Evolutionary conservation across 2,888 invertebrate genomes (phyloP), one percentile per base, ranked within the genome.

Genomic region (Tetranychus piercei): DNA sequence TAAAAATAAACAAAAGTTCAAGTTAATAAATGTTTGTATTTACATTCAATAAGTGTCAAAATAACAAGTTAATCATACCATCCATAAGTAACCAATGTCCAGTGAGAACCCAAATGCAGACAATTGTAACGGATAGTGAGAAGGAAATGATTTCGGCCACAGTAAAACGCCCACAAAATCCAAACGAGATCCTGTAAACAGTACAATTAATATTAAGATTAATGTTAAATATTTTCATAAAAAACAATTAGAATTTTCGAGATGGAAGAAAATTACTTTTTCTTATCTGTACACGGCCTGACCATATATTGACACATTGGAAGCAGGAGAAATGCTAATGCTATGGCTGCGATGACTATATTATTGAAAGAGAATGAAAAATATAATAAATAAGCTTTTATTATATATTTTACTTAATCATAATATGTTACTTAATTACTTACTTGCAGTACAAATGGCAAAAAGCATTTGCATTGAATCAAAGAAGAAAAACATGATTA

Each of bases 31-130:
- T 34, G 34, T 34, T 34, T 34, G 34, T 5, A 34, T 34, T 34
- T 34, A 34, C 34, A 34, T 3, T 15, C 55, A 55, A 6, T 15
- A 55, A 55, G 18, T 6, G 6, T 9, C 8, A 73, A 43, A 34
- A 73, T 18, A 45, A 64, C 4, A 55, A 15, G 4, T 64, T 55
- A 22, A 18, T 9, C 34, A 23, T 80, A 89, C 90, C 90, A 84
- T 96, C 95, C 95, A 96, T 96, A 74, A 96, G 87, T 79, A 96
- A 87, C 96, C 96, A 96, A 84, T 96, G 95, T 1, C 95, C 96
- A 76, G 96, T 96, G 78, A 95, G 87, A 80, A 96, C 92, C 96
- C 96, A 96, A 79, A 96, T 89, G 84, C 93, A 93, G 76, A 96
- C 95, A 82, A 96, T 92, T 82, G 89, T 89, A 80, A 95, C 89